Evolutionary conservation across 2,888 invertebrate genomes (phyloP), one percentile per base, ranked within the genome.

Genomic region (Chrysodeixis includens): DNA sequence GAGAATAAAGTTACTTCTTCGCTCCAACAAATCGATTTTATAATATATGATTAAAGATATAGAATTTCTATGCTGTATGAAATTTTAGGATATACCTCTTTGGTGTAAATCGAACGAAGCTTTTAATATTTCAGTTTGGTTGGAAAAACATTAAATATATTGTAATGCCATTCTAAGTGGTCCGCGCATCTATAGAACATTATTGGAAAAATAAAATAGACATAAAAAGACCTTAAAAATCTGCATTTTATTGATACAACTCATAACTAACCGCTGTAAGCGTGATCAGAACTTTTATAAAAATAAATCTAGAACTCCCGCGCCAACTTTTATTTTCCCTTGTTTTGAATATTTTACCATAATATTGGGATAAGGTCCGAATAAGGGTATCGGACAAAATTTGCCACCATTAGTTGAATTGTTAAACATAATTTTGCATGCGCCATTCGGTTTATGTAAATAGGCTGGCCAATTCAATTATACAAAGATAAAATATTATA

Each of bases 331-430:
- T 44, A 49, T 49, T 18, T 49, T 20, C 18, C 18, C 18, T 49
- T 49, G 46, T 49, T 49, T 49, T 18, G 18, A 49, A 49, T 49
- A 49, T 49, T 49, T 49, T 49, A 49, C 1, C 46, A 49, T 49
- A 49, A 49, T 20, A 20, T 49, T 49, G 46, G 46, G 46, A 49
- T 49, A 20, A 32, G 32, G 32, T 32, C 32, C 32, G 32, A 10
- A 32, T 32, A 32, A 49, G 46, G 46, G 10, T 49, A 49, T 49
- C 46, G 9, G 46, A 49, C 46, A 49, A 18, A 49, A 49, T 20
- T n/a, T 49, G 18, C 10, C 20, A 20, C 10, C 46, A 18, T 46
- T 46, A 18, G 46, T 46, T 46, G 46, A 46, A 46, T 46, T 46
- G 16, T 46, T 16, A 46, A 46, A 46, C 18, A 18, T 46, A 46